Conservation (phyloP, 2,888 invertebrate species). For the Amphipoea lucens region DNA sequence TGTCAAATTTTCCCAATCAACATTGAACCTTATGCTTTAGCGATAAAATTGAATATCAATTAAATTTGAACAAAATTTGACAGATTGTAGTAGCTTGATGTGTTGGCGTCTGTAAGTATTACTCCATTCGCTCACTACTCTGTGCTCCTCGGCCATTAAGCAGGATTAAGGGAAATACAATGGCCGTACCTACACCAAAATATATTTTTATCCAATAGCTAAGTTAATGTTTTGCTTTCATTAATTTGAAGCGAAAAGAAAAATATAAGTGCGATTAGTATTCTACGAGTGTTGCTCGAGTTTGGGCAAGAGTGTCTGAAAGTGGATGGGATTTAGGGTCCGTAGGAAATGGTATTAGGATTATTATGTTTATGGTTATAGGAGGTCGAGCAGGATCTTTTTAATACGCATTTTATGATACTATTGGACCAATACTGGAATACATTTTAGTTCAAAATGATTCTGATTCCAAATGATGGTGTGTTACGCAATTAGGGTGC, state of each 20-base stretch:
- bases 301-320: slow-evolving; percentile 4
- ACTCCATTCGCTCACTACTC: slow-evolving; percentile 28
- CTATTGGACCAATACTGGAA: background rate
- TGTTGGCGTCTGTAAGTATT: background rate
- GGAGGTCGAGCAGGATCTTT: no score
- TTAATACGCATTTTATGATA: background rate
- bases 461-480: no score
- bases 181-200: slow-evolving; percentile 11
- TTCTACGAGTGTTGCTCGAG: slow-evolving; percentile 18
- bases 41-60: no score
- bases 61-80: no score
- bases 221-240: slow-evolving; percentile 42
- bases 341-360: background rate
- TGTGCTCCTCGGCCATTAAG: slow-evolving; percentile 24
- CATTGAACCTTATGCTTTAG: no score
- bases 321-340: slow-evolving; percentile 2
- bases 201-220: slow-evolving; percentile 55
- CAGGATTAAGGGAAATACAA: slow-evolving; percentile 41
- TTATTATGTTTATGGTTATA: background rate
- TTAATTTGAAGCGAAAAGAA: slow-evolving; percentile 44
- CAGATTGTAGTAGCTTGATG: no score
- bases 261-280: slow-evolving; percentile 44
- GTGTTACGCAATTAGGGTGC: no score
- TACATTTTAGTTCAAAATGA: background rate
- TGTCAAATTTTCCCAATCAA: no score